These are phyloP conservation scores for Hemiscyllium ocellatum DNA, from an alignment of 2,113 vertebrate species.

Conservation along the genomic window DNA sequence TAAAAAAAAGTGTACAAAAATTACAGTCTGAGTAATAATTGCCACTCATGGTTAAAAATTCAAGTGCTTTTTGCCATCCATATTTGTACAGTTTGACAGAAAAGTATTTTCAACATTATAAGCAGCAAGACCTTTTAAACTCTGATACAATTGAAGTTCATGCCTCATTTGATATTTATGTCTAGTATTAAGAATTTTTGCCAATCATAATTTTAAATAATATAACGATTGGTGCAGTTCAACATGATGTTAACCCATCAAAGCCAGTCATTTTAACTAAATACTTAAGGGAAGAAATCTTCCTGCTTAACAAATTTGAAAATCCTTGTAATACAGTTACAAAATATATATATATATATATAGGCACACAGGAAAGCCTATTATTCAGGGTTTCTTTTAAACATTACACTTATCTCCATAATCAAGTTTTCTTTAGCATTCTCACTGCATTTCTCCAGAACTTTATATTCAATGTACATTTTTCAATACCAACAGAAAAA, in stretches of 20 bases:
- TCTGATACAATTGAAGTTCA: not conserved
- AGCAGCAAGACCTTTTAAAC: slow-evolving; percentile 36
- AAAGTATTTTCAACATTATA: slow-evolving; percentile 34
- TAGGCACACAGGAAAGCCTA: slow-evolving; percentile 27
- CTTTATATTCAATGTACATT: slow-evolving; percentile 35
- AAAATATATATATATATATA: slow-evolving; percentile 15
- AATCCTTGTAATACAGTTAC: slow-evolving; percentile 20
- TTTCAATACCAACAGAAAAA: slow-evolving; percentile 9
- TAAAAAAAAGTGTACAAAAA: not conserved
- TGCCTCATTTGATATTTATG: not conserved
- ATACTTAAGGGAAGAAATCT: slow-evolving; percentile 24
- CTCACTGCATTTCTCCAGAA: slow-evolving; percentile 28
- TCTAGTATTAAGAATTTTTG: not conserved
- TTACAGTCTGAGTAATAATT: not conserved
- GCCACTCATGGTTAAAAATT: slow-evolving; percentile 20
- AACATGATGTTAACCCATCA: slow-evolving; percentile 31
- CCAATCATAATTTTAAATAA: slow-evolving; percentile 27
- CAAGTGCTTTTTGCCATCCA: slow-evolving; percentile 30
- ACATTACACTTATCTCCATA: not conserved
- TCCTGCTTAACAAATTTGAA: slow-evolving; percentile 33
- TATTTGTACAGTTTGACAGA: slow-evolving; percentile 18
- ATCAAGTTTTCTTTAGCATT: slow-evolving; percentile 25
- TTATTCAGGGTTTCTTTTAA: slow-evolving; percentile 6
- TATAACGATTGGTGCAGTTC: slow-evolving; percentile 3
- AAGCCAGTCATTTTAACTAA: not conserved